Base-by-base conservation (phyloP, 2,888 invertebrate species). In the Disparrhopalites patrizii region DNA sequence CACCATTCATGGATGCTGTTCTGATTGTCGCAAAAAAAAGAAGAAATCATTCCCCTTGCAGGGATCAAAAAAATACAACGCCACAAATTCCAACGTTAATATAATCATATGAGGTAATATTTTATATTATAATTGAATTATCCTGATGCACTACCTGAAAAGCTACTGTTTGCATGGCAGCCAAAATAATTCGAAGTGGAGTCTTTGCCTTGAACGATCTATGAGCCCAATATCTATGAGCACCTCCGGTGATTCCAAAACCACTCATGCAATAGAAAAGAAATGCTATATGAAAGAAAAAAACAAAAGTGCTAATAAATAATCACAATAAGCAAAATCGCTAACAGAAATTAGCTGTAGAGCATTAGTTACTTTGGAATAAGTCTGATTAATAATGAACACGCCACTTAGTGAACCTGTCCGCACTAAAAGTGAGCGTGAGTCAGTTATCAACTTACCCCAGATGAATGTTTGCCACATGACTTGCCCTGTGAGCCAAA, bases 191-290 rank as follows among this genome's bases (percentile, higher is more conserved):
- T 74, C 91, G 83, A 10, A 96, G 83, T 0, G 93, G 97, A 85
- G 89, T 87, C 80, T 88, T 93, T 7, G 97, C 98, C 82, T 96
- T 96, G 83, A 97, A 98, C 0, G 95, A 87, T 77, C 90, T 87
- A 81, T 98, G 98, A 1, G 96, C 86, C 97, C 97, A 98, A 31
- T 96, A 84, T 75, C 98, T 84, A 81, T 98, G 98, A 2, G 93
- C 95, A 23, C 99, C 99, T 25, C 96, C 97, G n/a, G 98, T 98
- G 72, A 98, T 92, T 23, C 98, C 97, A 69, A 97, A 81, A 8
- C 91, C 95, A 15, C 89, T 87, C 72, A 85, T 79, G 64, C 88
- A 82, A 80, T 93, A 93, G 68, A 93, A 79, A 5, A 65, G 57
- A 33, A 65, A 58, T 20, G 58, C 57, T 61, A 15, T 20, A 43